A percentile compares a stretch with the other conserved stretches of the same genome.
Evolutionary conservation across 1,140 invertebrate species (phyloP).

Genomic region (Trichonephila clavipes): DNA sequence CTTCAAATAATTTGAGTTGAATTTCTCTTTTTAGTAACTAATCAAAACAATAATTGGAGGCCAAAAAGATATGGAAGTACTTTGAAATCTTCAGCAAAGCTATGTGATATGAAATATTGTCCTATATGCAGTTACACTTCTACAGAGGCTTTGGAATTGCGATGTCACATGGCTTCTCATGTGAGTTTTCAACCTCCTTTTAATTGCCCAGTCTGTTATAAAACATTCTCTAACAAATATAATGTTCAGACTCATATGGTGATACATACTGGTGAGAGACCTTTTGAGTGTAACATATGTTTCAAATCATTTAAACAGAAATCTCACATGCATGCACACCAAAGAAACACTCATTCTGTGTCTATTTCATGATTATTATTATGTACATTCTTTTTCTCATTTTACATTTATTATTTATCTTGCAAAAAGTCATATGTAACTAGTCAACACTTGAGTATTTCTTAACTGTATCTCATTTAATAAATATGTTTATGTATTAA

Average conservation of each 20-base stretch:
- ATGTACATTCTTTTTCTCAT: not conserved
- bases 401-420: not conserved
- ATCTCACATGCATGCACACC: conserved; percentile 75
- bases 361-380: not conserved
- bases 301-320: conserved; percentile 91
- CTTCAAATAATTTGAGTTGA: too few species aligned
- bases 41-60: conserved; percentile 26
- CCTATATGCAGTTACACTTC: conserved; percentile 53
- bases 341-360: conserved; percentile 58
- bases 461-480: too few species aligned
- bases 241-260: conserved; percentile 97
- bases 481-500: too few species aligned
- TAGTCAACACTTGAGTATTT: too few species aligned
- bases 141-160: conserved; percentile 36
- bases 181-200: conserved; percentile 80
- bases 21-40: conserved; percentile 1
- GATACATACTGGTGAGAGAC: conserved; percentile 96
- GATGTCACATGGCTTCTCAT: conserved; percentile 61
- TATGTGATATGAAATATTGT: conserved; percentile 42
- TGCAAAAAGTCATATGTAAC: not conserved
- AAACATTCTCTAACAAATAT: conserved; percentile 86
- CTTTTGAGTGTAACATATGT: conserved; percentile 94
- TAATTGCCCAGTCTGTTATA: conserved; percentile 83
- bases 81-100: not conserved
- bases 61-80: not conserved